phyloP scores from a whole-genome alignment of 1,140 invertebrate genomes.

The Antheraea pernyi region DNA sequence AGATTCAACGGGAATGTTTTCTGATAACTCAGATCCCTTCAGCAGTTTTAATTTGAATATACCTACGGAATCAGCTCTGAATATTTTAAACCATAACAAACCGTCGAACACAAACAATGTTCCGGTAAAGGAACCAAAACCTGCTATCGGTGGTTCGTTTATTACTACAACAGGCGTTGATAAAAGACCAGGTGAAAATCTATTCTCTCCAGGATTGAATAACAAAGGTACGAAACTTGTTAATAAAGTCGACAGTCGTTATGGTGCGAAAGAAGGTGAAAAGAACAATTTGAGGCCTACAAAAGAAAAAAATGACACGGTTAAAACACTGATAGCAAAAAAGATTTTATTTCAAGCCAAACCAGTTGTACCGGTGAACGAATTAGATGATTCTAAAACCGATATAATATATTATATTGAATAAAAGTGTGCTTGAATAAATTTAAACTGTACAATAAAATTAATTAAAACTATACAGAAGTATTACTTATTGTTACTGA shows the following conservation, averaged over 20 bases:
- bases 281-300: neutral
- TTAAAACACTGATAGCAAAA: constrained; percentile 21
- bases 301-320: constrained; percentile 5
- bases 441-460: neutral
- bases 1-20: neutral
- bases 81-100: neutral
- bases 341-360: constrained; percentile 39
- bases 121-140: neutral
- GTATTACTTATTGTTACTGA: neutral
- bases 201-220: neutral
- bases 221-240: neutral
- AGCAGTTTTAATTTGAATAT: neutral
- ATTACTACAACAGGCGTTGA: neutral
- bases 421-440: neutral
- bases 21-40: neutral
- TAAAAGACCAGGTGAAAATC: neutral
- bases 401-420: constrained; percentile 35
- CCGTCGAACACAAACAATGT: neutral
- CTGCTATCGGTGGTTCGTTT: neutral
- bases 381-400: neutral
- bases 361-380: constrained; percentile 33
- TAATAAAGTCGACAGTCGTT: neutral
- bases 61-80: neutral
- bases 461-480: neutral
- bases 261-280: neutral